A percentile compares a stretch with the other conserved stretches of the same genome.
These are phyloP conservation scores for Enteromius anoplus DNA, from an alignment of 2,797 vertebrate species.

Conservation along the genomic window DNA sequence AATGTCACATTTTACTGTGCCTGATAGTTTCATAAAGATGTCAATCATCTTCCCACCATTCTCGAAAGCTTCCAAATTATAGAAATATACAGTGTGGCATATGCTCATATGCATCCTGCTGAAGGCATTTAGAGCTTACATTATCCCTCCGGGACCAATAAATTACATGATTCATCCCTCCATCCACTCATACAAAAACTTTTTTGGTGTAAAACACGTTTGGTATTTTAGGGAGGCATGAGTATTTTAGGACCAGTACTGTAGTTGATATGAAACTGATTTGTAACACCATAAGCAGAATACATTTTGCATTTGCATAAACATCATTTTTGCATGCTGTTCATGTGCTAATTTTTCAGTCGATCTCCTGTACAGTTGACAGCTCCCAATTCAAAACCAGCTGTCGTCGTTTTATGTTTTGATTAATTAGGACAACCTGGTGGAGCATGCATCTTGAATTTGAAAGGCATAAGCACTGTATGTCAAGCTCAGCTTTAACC, in stretches of 20 bases:
- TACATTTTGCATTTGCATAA: neutral
- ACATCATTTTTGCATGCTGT: conserved; percentile 15
- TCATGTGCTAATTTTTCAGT: conserved; percentile 7
- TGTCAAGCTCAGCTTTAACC: neutral
- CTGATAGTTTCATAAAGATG: conserved; percentile 38
- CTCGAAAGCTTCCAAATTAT: neutral
- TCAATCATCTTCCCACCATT: conserved; percentile 1
- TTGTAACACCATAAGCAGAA: conserved; percentile 18
- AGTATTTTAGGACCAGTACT: neutral
- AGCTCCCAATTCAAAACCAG: conserved; percentile 11
- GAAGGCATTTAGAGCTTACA: neutral
- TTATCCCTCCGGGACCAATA: neutral
- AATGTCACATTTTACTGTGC: conserved; percentile 33
- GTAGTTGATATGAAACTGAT: conserved; percentile 3
- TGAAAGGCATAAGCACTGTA: neutral
- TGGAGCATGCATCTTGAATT: conserved; percentile 9
- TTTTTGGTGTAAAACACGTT: neutral
- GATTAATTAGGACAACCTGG: neutral
- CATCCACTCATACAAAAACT: neutral
- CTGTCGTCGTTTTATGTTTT: neutral
- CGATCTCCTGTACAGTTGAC: neutral
- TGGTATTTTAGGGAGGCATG: neutral
- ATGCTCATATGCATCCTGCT: conserved; percentile 1
- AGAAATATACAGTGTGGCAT: conserved; percentile 13
- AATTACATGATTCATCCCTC: conserved; percentile 9